phyloP scores from a whole-genome alignment of 2,888 invertebrate species.

The Minunthozetes semirufus region DNA sequence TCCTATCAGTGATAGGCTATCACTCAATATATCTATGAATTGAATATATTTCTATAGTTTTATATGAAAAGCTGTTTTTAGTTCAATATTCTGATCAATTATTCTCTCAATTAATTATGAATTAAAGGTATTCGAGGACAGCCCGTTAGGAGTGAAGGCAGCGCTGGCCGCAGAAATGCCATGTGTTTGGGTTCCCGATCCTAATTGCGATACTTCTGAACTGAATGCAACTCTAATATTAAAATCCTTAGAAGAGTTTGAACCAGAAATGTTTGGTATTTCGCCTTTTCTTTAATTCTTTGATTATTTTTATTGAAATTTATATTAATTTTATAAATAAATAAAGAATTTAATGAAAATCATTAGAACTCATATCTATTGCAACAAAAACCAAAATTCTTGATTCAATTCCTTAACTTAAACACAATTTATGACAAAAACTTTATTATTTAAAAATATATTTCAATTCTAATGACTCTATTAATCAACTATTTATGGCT shows the following conservation, averaged over 20 bases:
- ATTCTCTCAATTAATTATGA: neutral
- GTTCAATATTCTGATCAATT: too few species aligned
- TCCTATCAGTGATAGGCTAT: too few species aligned
- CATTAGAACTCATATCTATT: too few species aligned
- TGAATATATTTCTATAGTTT: too few species aligned
- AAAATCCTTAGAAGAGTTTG: slow-evolving; percentile 65
- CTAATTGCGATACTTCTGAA: slow-evolving; percentile 53
- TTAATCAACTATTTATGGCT: too few species aligned
- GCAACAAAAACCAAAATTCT: too few species aligned
- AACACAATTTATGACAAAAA: too few species aligned
- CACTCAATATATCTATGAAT: too few species aligned
- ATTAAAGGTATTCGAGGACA: slow-evolving; percentile 77
- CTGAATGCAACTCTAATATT: slow-evolving; percentile 52
- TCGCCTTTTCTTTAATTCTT: slow-evolving; percentile 58
- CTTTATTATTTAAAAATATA: too few species aligned
- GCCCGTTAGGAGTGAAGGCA: slow-evolving; percentile 76
- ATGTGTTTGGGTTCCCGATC: slow-evolving; percentile 72
- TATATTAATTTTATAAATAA: neutral
- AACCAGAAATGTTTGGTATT: slow-evolving; percentile 76
- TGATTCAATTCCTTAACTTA: too few species aligned
- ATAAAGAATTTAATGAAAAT: neutral
- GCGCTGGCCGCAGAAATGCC: slow-evolving; percentile 76
- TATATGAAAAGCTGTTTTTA: too few species aligned
- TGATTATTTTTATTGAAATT: neutral
- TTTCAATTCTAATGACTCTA: too few species aligned